Evolutionary conservation across 2,797 vertebrate species (phyloP).

Genomic region (Iguana delicatissima): DNA sequence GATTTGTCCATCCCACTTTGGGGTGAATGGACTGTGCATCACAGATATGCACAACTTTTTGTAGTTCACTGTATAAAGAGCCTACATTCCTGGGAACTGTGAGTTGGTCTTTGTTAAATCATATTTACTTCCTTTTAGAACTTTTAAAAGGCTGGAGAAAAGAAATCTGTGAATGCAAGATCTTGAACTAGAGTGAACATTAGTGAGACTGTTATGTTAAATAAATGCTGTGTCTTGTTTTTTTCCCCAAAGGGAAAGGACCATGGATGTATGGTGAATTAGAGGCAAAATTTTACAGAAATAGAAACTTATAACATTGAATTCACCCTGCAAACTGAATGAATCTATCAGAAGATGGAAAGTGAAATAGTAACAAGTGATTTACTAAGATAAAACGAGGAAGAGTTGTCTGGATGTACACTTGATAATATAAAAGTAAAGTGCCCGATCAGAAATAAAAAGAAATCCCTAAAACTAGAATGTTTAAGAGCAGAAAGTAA

Average conservation of each 20-base stretch:
- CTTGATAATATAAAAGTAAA: constrained; percentile 45
- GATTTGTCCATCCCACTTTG: background rate
- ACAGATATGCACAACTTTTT: background rate
- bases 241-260: constrained; percentile 52
- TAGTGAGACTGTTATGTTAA: constrained; percentile 57
- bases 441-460: constrained; percentile 31
- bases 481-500: constrained; percentile 55
- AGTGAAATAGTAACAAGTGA: constrained; percentile 45
- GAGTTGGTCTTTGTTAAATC: constrained; percentile 22
- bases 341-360: constrained; percentile 34
- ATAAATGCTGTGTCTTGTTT: background rate
- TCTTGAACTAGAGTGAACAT: constrained; percentile 63
- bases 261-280: constrained; percentile 38
- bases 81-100: background rate
- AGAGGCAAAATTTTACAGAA: constrained; percentile 47
- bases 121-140: constrained; percentile 55
- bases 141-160: constrained; percentile 1
- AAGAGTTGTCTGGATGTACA: constrained; percentile 27
- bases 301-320: constrained; percentile 23
- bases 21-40: background rate
- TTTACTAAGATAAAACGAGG: constrained; percentile 54
- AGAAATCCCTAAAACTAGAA: constrained; percentile 47
- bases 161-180: constrained; percentile 54
- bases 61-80: background rate
- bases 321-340: constrained; percentile 48